phyloP scores from a whole-genome alignment of 2,888 invertebrate genomes.

The Eudasyphora cyanicolor region DNA sequence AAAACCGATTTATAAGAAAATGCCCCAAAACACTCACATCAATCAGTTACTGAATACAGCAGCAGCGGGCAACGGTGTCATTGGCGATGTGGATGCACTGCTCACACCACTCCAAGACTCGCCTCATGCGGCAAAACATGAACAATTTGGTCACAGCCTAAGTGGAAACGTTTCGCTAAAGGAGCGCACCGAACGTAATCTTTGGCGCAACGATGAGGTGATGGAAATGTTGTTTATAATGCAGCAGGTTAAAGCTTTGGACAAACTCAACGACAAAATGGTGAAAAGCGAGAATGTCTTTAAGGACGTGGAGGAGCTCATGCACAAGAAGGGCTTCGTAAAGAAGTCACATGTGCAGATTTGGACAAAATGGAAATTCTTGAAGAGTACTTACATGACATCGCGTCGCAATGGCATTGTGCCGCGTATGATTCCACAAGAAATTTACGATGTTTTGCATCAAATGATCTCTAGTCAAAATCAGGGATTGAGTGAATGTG shows the following conservation, averaged over 20 bases:
- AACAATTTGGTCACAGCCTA: conserved; percentile 26
- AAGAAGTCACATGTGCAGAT: conserved; percentile 78
- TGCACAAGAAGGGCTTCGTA: conserved; percentile 75
- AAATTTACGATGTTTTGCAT: conserved; percentile 74
- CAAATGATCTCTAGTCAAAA: conserved; percentile 70
- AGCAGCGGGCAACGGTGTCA: conserved; percentile 70
- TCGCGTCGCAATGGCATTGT: conserved; percentile 75
- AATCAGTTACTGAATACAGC: conserved; percentile 71
- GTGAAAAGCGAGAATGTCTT: conserved; percentile 78
- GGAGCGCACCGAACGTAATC: conserved; percentile 76
- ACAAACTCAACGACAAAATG: conserved; percentile 76
- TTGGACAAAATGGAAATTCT: conserved; percentile 80
- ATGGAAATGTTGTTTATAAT: conserved; percentile 77
- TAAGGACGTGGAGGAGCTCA: conserved; percentile 75
- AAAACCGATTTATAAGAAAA: conserved; percentile 57
- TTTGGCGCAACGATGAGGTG: conserved; percentile 78
- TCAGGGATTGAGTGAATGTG: conserved; percentile 69
- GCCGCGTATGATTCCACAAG: conserved; percentile 76
- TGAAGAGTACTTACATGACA: conserved; percentile 79
- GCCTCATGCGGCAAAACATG: conserved; percentile 20
- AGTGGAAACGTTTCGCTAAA: background rate
- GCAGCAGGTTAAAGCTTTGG: conserved; percentile 75
- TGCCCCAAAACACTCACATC: conserved; percentile 58
- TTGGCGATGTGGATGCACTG: conserved; percentile 73
- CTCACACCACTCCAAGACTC: conserved; percentile 70